Conservation (phyloP, 2,113 vertebrate genomes). For the Catharus bicknelli region DNA sequence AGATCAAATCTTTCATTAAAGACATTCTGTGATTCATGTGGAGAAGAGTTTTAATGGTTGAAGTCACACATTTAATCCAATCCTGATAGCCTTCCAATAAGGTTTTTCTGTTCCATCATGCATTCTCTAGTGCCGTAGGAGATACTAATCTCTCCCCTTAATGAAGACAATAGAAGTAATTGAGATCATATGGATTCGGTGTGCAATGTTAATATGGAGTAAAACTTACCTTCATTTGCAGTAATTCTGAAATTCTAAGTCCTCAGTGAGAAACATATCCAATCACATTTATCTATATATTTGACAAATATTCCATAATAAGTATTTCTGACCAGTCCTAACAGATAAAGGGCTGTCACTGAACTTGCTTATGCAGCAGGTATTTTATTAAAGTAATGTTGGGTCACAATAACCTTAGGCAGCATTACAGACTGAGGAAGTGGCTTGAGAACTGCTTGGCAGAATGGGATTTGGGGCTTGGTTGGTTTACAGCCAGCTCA, state of each 20-base stretch:
- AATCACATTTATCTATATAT: background rate
- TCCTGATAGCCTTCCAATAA: background rate
- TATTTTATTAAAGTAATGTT: background rate
- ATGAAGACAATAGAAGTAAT: background rate
- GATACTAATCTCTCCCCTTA: background rate
- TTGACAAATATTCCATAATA: background rate
- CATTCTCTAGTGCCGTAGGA: rapidly evolving
- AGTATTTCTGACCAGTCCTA: background rate
- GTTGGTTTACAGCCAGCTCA: background rate
- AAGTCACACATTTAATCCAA: background rate
- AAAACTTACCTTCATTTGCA: background rate
- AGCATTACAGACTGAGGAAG: rapidly evolving
- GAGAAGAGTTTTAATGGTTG: background rate
- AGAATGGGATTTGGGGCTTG: too few relatives aligned
- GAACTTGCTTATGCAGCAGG: background rate
- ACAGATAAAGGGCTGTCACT: background rate
- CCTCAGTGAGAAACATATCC: background rate
- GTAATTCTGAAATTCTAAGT: background rate
- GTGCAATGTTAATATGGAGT: background rate
- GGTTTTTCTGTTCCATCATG: background rate
- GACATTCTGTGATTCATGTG: background rate
- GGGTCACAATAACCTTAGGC: background rate
- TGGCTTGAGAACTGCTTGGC: background rate
- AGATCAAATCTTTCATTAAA: background rate
- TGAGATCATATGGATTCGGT: background rate